Evolutionary conservation across 2,797 vertebrate species (phyloP).

Genomic region (Melanotaenia maccullochi): DNA sequence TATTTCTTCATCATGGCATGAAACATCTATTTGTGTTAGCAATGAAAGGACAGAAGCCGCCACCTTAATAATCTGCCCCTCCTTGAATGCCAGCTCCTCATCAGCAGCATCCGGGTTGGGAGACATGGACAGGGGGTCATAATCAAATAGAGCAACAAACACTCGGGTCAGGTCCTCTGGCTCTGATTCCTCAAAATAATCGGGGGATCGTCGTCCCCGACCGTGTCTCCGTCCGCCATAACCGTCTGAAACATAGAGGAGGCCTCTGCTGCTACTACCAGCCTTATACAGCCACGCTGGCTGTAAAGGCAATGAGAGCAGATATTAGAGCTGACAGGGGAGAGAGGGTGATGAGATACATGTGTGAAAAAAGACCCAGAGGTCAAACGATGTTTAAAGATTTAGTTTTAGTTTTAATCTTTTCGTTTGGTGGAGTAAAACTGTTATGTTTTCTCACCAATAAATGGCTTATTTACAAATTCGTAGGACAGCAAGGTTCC

Average conservation of each 20-base stretch:
- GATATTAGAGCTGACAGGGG: slow-evolving; percentile 76
- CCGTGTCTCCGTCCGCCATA: slow-evolving; percentile 84
- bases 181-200: slow-evolving; percentile 92
- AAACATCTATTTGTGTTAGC: background rate
- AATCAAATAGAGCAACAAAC: slow-evolving; percentile 98
- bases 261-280: slow-evolving; percentile 78
- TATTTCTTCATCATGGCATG: background rate
- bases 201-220: slow-evolving; percentile 86
- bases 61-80: slow-evolving; percentile 98
- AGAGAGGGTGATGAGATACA: slow-evolving; percentile 65
- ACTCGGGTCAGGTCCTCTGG: slow-evolving; percentile 89
- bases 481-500: slow-evolving; percentile 43
- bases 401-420: slow-evolving; percentile 28
- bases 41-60: slow-evolving; percentile 5
- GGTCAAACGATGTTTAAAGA: slow-evolving; percentile 6
- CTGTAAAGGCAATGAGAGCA: slow-evolving; percentile 73
- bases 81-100: slow-evolving; percentile 97
- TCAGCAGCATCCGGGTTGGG: slow-evolving; percentile 96
- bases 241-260: slow-evolving; percentile 86
- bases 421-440: slow-evolving; percentile 6
- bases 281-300: slow-evolving; percentile 73
- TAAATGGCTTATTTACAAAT: background rate
- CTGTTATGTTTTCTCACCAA: slow-evolving; percentile 6
- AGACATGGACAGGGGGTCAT: slow-evolving; percentile 97
- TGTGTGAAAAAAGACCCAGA: slow-evolving; percentile 76